A percentile compares a stretch with the other conserved stretches of the same genome.
phyloP scores from a whole-genome alignment of 2,888 invertebrate genomes.

The Glyphotaelius pellucidus region DNA sequence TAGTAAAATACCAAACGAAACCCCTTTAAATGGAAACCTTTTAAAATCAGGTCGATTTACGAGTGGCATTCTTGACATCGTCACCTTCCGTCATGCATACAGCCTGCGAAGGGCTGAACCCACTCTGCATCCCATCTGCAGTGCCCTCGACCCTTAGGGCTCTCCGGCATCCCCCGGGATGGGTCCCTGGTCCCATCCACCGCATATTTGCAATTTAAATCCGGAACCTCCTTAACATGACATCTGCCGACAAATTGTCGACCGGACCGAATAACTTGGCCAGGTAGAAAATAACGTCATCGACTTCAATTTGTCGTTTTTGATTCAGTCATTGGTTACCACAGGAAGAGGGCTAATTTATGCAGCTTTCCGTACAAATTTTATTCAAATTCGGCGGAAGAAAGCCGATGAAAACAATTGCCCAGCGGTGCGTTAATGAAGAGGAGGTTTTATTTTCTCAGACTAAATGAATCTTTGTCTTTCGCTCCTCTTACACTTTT shows the following conservation, averaged over 20 bases:
- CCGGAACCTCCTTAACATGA: slow-evolving; percentile 79
- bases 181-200: neutral
- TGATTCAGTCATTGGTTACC: slow-evolving; percentile 56
- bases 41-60: slow-evolving; percentile 15
- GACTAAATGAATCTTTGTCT: slow-evolving; percentile 48
- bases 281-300: slow-evolving; percentile 61
- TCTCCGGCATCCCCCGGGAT: slow-evolving; percentile 20
- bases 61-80: slow-evolving; percentile 19
- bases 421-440: slow-evolving; percentile 45
- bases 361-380: slow-evolving; percentile 27
- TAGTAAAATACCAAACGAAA: neutral
- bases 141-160: slow-evolving; percentile 20
- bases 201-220: slow-evolving; percentile 78
- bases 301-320: slow-evolving; percentile 63
- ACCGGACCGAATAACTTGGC: slow-evolving; percentile 68
- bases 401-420: slow-evolving; percentile 50
- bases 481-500: slow-evolving; percentile 6
- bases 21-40: slow-evolving; percentile 23
- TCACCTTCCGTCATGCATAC: slow-evolving; percentile 65
- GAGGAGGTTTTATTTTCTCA: slow-evolving; percentile 38
- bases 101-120: slow-evolving; percentile 68
- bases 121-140: slow-evolving; percentile 77
- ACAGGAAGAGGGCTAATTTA: slow-evolving; percentile 41
- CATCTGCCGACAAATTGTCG: slow-evolving; percentile 77
- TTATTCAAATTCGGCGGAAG: slow-evolving; percentile 52